Conservation (phyloP, 2,888 invertebrate species). For the Uloborus plumipes region DNA sequence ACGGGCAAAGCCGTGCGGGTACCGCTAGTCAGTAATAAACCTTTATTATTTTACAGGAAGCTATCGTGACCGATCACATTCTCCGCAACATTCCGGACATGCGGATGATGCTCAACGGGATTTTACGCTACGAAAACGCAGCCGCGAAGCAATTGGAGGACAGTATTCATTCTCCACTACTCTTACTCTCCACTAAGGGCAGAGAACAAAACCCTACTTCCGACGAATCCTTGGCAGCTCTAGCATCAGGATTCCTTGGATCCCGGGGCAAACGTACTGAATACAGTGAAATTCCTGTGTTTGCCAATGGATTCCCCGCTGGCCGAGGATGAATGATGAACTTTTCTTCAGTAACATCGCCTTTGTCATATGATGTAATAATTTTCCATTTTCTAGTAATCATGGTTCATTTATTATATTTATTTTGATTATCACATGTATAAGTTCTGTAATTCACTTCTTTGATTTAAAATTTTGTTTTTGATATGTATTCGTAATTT, state of each 20-base stretch:
- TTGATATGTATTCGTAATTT: too few relatives aligned
- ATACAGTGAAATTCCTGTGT: slow-evolving; percentile 41
- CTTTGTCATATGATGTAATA: too few relatives aligned
- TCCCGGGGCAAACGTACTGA: slow-evolving; percentile 40
- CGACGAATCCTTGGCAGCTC: slow-evolving; percentile 9
- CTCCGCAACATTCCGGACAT: slow-evolving; percentile 20
- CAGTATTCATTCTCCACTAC: neutral
- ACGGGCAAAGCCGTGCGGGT: too few relatives aligned
- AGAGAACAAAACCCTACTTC: neutral
- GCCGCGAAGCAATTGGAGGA: slow-evolving; percentile 8
- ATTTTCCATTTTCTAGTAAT: too few relatives aligned
- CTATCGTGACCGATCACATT: too few relatives aligned
- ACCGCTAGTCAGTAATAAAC: too few relatives aligned
- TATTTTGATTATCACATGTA: too few relatives aligned
- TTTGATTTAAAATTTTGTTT: too few relatives aligned
- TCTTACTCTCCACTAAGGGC: slow-evolving; percentile 22
- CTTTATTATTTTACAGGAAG: too few relatives aligned
- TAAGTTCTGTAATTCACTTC: too few relatives aligned
- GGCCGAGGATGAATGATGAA: slow-evolving; percentile 18
- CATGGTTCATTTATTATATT: too few relatives aligned
- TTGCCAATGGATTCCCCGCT: slow-evolving; percentile 54
- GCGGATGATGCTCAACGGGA: slow-evolving; percentile 32
- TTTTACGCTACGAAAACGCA: slow-evolving; percentile 31
- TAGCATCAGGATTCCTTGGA: slow-evolving; percentile 47
- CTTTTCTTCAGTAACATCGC: neutral